phyloP scores from a whole-genome alignment of 2,888 invertebrate genomes.

The Lypha dubia region DNA sequence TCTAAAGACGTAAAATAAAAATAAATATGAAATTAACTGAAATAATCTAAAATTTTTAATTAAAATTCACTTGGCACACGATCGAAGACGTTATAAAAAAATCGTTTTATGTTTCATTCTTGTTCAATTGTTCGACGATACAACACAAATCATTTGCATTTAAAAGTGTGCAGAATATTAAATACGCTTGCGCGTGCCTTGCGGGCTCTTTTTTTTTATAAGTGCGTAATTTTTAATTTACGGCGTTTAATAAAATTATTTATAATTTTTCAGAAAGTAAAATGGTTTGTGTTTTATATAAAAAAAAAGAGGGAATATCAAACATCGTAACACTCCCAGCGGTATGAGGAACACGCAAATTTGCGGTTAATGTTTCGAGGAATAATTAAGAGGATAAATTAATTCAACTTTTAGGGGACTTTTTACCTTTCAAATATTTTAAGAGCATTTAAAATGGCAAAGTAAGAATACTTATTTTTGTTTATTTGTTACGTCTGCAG shows the following conservation, averaged over 20 bases:
- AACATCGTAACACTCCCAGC: not conserved
- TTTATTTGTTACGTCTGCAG: not conserved
- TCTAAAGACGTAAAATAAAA: slow-evolving; percentile 33
- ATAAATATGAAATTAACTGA: not conserved
- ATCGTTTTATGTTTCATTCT: slow-evolving; percentile 41
- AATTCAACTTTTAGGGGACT: slow-evolving; percentile 8
- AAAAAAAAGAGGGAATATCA: slow-evolving; percentile 13
- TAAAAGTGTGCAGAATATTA: slow-evolving; percentile 60
- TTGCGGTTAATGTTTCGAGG: slow-evolving; percentile 44
- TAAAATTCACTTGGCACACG: slow-evolving; percentile 58
- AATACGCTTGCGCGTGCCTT: slow-evolving; percentile 57
- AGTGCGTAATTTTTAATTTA: slow-evolving; percentile 26
- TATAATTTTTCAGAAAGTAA: slow-evolving; percentile 18
- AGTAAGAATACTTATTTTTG: too few relatives aligned
- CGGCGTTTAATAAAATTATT: slow-evolving; percentile 15
- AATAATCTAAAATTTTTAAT: slow-evolving; percentile 21
- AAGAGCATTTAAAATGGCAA: not conserved
- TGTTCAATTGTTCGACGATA: slow-evolving; percentile 24
- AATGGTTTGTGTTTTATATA: slow-evolving; percentile 5
- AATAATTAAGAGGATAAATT: slow-evolving; percentile 21
- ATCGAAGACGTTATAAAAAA: slow-evolving; percentile 61
- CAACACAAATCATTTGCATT: slow-evolving; percentile 53
- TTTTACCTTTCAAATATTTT: not conserved
- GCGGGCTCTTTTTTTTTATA: slow-evolving; percentile 17
- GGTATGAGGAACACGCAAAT: slow-evolving; percentile 17